Conservation (phyloP, 37 sponge, comb jelly and placozoan species). For the Spongilla lacustris region DNA sequence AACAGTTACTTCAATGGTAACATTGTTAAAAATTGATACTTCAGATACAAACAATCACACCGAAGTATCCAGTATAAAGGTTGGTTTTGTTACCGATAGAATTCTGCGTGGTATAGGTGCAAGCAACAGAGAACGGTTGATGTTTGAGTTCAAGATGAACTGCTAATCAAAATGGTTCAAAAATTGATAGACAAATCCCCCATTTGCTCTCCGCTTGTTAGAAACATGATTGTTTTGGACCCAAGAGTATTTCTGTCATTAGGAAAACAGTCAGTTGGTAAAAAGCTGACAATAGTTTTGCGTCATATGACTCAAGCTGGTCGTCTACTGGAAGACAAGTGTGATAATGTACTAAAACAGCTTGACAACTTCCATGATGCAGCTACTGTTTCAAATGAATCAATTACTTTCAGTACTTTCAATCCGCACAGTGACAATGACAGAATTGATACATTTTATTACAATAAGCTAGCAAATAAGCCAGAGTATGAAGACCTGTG, state of each 20-base stretch:
- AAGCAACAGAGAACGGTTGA: neutral
- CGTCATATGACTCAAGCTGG: constrained; percentile 1
- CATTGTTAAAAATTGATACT: neutral
- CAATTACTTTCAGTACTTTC: constrained; percentile 1
- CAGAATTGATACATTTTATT: neutral
- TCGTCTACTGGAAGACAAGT: neutral
- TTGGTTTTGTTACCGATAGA: constrained; percentile 1
- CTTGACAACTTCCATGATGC: constrained; percentile 1
- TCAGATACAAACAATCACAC: neutral
- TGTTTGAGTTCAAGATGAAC: neutral
- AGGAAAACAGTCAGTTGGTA: neutral
- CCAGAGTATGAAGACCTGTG: neutral
- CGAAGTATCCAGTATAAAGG: neutral
- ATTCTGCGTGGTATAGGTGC: neutral
- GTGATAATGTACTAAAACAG: neutral
- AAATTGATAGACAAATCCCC: neutral
- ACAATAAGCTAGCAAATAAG: constrained; percentile 2
- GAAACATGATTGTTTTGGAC: neutral
- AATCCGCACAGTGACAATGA: neutral
- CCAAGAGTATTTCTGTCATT: constrained; percentile 1
- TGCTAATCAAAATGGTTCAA: constrained; percentile 1
- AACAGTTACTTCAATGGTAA: neutral
- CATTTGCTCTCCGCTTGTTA: constrained; percentile 1
- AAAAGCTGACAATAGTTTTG: neutral
- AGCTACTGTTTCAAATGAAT: neutral